Evolutionary conservation across 2,888 invertebrate genomes (phyloP).

Genomic region (Drosophila gaucha): DNA sequence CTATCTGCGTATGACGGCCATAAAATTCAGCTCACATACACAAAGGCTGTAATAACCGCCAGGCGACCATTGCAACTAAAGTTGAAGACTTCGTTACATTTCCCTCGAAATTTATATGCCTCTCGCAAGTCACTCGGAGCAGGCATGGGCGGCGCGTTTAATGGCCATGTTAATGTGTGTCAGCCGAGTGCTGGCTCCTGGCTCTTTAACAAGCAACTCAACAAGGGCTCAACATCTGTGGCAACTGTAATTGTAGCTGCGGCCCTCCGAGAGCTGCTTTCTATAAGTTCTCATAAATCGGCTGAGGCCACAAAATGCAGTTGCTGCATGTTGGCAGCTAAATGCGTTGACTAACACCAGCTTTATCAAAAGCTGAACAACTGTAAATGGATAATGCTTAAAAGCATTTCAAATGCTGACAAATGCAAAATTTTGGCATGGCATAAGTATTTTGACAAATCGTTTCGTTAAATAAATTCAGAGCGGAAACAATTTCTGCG

Average conservation of each 20-base stretch:
- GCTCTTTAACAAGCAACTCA: slow-evolving; percentile 2
- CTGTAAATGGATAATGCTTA: neutral
- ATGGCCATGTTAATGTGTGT: slow-evolving; percentile 73
- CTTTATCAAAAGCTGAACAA: no score
- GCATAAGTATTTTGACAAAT: no score
- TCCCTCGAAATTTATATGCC: slow-evolving; percentile 39
- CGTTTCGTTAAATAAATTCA: no score
- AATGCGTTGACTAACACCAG: slow-evolving; percentile 4
- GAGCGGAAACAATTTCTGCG: no score
- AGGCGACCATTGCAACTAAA: slow-evolving; percentile 67
- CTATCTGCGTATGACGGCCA: slow-evolving; percentile 75
- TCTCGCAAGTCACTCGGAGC: slow-evolving; percentile 7
- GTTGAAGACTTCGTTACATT: slow-evolving; percentile 49
- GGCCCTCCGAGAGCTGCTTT: slow-evolving; percentile 9
- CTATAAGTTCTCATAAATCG: slow-evolving; percentile 56
- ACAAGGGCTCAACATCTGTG: neutral
- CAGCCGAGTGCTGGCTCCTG: slow-evolving; percentile 5
- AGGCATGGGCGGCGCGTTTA: slow-evolving; percentile 46
- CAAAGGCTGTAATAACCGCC: slow-evolving; percentile 62
- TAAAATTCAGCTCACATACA: slow-evolving; percentile 73
- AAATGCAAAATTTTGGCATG: no score
- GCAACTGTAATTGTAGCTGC: slow-evolving; percentile 42
- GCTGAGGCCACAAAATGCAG: slow-evolving; percentile 46
- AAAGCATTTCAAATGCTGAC: neutral
- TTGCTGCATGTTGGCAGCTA: slow-evolving; percentile 8